These are phyloP conservation scores for Eremophila alpestris DNA, from an alignment of 2,797 vertebrate genomes.

Conservation along the genomic window DNA sequence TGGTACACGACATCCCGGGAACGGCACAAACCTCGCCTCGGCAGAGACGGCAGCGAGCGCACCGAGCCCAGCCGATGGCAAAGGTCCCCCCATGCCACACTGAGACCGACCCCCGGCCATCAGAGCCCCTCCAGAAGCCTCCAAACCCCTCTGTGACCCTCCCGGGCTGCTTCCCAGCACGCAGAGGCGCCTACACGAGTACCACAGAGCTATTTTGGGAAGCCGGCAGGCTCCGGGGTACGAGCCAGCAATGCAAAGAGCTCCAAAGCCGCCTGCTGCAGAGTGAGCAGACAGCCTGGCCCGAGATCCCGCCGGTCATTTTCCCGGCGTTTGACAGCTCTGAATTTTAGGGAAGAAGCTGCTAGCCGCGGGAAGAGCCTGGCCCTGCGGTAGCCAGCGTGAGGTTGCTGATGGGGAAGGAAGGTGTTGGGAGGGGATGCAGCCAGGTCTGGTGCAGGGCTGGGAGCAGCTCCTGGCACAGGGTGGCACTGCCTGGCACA, in stretches of 20 bases:
- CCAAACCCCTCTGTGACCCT: background rate
- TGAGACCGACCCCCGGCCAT: rapidly evolving
- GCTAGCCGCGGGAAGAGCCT: background rate
- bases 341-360: background rate
- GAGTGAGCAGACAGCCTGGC: background rate
- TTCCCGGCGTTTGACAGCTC: rapidly evolving
- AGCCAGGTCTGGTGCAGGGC: background rate
- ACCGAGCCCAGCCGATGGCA: background rate
- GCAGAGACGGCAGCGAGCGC: background rate
- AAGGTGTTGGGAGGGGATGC: rapidly evolving
- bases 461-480: background rate
- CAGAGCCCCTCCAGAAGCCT: background rate
- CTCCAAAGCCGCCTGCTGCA: background rate
- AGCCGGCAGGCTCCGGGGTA: background rate
- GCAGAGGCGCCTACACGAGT: background rate
- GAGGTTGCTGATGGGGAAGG: background rate
- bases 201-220: conserved; percentile 34
- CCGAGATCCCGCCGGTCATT: rapidly evolving
- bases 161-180: background rate
- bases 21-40: background rate
- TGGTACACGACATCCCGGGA: conserved; percentile 33
- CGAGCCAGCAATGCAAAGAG: background rate
- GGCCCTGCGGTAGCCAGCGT: background rate
- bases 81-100: background rate
- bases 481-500: background rate